phyloP scores from a whole-genome alignment of 2,888 invertebrate genomes.

The Pelosia muscerda region DNA sequence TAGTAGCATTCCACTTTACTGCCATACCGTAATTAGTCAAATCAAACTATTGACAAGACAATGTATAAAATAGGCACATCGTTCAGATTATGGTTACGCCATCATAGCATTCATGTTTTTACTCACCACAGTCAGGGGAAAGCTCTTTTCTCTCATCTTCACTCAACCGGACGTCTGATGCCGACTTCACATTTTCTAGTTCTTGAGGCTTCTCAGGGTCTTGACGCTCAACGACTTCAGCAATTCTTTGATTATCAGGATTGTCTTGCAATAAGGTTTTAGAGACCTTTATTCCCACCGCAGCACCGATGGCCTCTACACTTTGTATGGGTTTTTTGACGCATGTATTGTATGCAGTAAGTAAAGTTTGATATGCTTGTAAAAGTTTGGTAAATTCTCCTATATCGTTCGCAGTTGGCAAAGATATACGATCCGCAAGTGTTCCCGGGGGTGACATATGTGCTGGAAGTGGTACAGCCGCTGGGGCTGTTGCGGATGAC shows the following conservation, averaged over 20 bases:
- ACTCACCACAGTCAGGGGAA: constrained; percentile 6
- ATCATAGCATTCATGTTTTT: neutral
- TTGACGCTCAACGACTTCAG: constrained; percentile 48
- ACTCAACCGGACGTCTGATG: constrained; percentile 14
- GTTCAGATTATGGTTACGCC: neutral
- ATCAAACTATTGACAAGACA: too few species aligned
- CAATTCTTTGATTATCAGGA: constrained; percentile 56
- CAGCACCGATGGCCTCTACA: neutral
- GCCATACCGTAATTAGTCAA: too few species aligned
- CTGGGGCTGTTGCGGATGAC: neutral
- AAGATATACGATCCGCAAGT: neutral
- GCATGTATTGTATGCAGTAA: neutral
- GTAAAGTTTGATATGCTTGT: neutral
- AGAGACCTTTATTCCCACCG: neutral
- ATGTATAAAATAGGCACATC: too few species aligned
- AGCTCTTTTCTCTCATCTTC: constrained; percentile 38
- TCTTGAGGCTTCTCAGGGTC: constrained; percentile 44
- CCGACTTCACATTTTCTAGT: constrained; percentile 9
- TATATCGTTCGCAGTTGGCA: neutral
- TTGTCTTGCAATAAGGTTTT: constrained; percentile 55
- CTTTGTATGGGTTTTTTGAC: neutral
- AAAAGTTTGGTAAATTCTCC: neutral
- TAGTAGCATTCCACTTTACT: too few species aligned
- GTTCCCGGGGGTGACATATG: too few species aligned
- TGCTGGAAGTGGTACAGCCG: neutral